These are phyloP conservation scores for Phenacoccus solenopsis DNA, from an alignment of 1,140 invertebrate species.

Conservation along the genomic window DNA sequence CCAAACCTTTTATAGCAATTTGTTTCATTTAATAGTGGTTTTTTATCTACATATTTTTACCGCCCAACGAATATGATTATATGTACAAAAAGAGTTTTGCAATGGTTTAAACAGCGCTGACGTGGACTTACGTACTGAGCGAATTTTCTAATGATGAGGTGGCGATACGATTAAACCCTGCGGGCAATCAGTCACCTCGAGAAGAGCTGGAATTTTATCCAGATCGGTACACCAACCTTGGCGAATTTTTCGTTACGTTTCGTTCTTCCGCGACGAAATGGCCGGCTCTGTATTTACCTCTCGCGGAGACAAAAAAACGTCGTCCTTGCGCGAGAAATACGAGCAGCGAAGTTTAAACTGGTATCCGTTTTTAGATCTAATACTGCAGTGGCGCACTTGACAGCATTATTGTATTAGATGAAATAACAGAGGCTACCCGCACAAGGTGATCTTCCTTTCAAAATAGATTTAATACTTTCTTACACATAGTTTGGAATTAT, in stretches of 20 bases:
- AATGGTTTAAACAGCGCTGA: too few species aligned
- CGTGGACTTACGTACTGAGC: too few species aligned
- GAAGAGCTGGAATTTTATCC: neutral
- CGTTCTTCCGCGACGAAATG: neutral
- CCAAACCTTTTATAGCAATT: too few species aligned
- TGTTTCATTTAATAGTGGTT: too few species aligned
- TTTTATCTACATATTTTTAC: too few species aligned
- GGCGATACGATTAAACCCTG: too few species aligned
- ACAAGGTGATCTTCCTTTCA: conserved; percentile 1
- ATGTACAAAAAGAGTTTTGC: too few species aligned
- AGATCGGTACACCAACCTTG: neutral
- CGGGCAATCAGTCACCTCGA: too few species aligned
- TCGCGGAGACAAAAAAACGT: neutral
- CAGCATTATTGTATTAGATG: conserved; percentile 2
- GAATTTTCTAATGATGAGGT: too few species aligned
- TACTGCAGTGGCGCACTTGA: neutral
- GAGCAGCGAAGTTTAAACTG: neutral
- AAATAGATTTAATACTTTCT: conserved; percentile 3
- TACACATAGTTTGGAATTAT: neutral
- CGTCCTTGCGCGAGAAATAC: neutral
- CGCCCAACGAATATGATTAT: too few species aligned
- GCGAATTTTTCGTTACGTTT: neutral
- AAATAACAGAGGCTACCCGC: conserved; percentile 1
- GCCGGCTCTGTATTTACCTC: neutral
- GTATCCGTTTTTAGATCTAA: neutral